These are phyloP conservation scores for Zalophus californianus DNA, from an alignment of 2,797 vertebrate genomes.

Conservation along the genomic window DNA sequence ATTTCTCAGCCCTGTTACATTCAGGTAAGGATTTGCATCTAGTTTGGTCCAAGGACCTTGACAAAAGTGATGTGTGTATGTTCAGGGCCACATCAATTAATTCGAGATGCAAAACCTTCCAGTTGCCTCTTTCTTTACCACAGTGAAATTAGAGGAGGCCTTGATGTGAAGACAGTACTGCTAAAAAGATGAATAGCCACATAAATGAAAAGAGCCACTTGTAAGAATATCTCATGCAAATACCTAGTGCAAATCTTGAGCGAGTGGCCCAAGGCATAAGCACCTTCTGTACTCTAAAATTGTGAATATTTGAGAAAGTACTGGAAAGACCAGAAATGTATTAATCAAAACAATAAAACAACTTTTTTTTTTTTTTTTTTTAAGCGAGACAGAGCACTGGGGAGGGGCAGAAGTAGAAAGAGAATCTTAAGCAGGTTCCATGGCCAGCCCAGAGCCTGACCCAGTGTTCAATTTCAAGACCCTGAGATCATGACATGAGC, in stretches of 20 bases:
- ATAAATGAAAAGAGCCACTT: background rate
- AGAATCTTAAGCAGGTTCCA: background rate
- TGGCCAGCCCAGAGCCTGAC: background rate
- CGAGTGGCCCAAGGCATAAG: background rate
- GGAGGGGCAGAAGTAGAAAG: background rate
- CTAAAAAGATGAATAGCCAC: background rate
- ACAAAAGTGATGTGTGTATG: background rate
- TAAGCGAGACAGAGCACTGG: background rate
- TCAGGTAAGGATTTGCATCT: background rate
- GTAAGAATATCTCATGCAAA: background rate
- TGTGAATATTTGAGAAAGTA: background rate
- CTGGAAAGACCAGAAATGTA: background rate
- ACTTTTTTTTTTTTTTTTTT: background rate
- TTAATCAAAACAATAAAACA: background rate
- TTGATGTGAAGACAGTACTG: background rate
- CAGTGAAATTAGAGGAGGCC: background rate
- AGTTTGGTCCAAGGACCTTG: background rate
- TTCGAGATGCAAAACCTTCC: background rate
- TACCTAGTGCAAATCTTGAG: background rate
- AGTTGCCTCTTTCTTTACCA: background rate
- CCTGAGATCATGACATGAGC: background rate
- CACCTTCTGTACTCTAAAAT: background rate
- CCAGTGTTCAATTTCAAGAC: background rate
- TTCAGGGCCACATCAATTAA: background rate
- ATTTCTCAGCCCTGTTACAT: background rate